Conservation (phyloP, 2,888 invertebrate species). For the Spialia ferax region DNA sequence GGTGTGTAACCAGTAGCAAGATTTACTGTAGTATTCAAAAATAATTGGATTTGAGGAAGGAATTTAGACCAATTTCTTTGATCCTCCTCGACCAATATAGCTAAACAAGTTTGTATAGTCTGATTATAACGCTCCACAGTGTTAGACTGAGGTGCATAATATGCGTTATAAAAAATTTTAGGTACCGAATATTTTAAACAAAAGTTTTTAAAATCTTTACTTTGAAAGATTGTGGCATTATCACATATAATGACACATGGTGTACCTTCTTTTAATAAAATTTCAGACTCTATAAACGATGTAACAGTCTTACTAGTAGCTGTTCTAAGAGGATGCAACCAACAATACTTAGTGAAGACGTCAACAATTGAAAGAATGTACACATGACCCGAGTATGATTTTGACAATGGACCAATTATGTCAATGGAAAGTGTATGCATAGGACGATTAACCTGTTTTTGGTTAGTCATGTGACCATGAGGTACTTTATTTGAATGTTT, state of each 20-base stretch:
- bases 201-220: constrained; percentile 6
- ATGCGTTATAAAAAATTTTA: background rate
- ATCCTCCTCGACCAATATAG: constrained; percentile 2
- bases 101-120: constrained; percentile 3
- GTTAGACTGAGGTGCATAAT: constrained; percentile 1
- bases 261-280: constrained; percentile 2
- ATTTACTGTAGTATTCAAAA: constrained; percentile 11
- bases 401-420: background rate
- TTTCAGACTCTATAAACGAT: constrained; percentile 3
- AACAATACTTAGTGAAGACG: constrained; percentile 3
- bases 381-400: background rate
- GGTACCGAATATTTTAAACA: background rate
- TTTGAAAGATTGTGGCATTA: constrained; percentile 6
- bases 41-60: constrained; percentile 2
- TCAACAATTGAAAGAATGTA: background rate
- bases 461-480: background rate
- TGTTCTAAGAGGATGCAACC: background rate
- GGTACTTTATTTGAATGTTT: constrained; percentile 6
- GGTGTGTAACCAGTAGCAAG: constrained; percentile 12
- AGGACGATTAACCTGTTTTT: background rate
- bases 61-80: constrained; percentile 5
- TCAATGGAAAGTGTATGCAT: constrained; percentile 2
- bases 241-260: constrained; percentile 4
- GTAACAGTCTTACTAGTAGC: constrained; percentile 3
- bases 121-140: background rate